Base-by-base conservation (phyloP, 2,888 invertebrate species). In the Steinernema scapterisci region DNA sequence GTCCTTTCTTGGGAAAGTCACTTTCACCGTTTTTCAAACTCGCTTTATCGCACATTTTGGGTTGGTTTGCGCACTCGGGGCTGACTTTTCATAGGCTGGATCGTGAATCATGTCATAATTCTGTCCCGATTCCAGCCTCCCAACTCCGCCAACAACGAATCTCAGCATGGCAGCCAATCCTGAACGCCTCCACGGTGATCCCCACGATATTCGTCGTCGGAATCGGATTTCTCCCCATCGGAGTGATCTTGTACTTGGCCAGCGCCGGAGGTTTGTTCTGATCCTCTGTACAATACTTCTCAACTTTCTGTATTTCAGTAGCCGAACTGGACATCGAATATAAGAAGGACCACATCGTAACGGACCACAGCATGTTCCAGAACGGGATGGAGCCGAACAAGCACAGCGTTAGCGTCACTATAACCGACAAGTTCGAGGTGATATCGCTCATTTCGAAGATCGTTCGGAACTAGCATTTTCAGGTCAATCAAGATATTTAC, bases 151-250 rank as follows among this genome's bases (percentile, higher is more conserved):
- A 97, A 88, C 96, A 97, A 89, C 92, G 94, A 75, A 90, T 99
- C 83, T 95, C 95, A 83, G 95, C 96, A 78, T 97, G 99, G 99
- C 97, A 99, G 89, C 99, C 99, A 0, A 97, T 99, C 81, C 90
- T 99, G 43, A 99, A 97, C 13, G 97, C 97, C 46, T 94, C 95
- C 13, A 97, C 97, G 13, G 97, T 97, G 9, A 89, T 97, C 79
- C 97, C 99, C 3, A 94, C 95, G 1, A 97, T 99, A 88, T 95
- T 99, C 88, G 93, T 95, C 0, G 95, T 99, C 86, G 99, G 97
- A 21, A 92, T 97, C 77, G 93, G 95, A 0, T 99, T 99, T 88
- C 95, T 99, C 85, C 97, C 97, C 5, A 93, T 99, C 80, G 99
- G 99, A 71, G 93, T 96, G 81, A 94, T 94, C 0, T 90, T 99